Base-by-base conservation (phyloP, 2,888 invertebrate genomes). In the Plutella xylostella region DNA sequence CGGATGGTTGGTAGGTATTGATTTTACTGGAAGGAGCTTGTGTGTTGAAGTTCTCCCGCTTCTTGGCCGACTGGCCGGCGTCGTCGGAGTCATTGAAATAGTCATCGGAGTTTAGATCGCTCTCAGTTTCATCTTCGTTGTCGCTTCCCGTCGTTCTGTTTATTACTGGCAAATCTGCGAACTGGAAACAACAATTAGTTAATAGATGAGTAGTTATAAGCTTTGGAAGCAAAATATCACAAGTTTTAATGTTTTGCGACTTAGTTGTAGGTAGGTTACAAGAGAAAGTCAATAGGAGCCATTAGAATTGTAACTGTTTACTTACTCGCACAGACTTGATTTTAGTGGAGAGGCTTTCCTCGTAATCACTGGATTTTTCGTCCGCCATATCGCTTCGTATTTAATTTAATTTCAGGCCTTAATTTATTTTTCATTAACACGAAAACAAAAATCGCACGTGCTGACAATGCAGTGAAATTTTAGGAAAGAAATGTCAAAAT, bases 1-100 rank as follows among this genome's bases (percentile, higher is more conserved):
- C 93, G 22, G 86, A 86, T 0, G 95, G 94, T 65, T 96, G 95
- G 61, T 86, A 94, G 46, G 85, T 86, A 40, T 76, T 86, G 6
- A 91, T 57, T 72, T 90, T 91, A 42, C 79, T 86, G 0, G 88
- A 85, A 14, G 69, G 68, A 33, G 66, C 68, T 68, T 90, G 89
- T 2, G 73, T 58, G 61, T 90, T 90, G 18, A 61, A 47, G 50
- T 68, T 65, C 7, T 61, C 58, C 48, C 63, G 68, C 49, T 61
- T 72, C 11, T 58, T 58, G 4, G 52, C 52, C 5, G 49, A 52
- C 22, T 65, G 63, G 17, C 53, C 54, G 2, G 63, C 64, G 46
- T 78, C 76, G 55, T 80, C 78, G 0, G 78, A 79, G 51, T 80
- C 72, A 43, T 74, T 67, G 51, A 75, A 80, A 49, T 70, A 80